phyloP scores from a whole-genome alignment of 1,140 invertebrate species.

The Micrasema minimum region DNA sequence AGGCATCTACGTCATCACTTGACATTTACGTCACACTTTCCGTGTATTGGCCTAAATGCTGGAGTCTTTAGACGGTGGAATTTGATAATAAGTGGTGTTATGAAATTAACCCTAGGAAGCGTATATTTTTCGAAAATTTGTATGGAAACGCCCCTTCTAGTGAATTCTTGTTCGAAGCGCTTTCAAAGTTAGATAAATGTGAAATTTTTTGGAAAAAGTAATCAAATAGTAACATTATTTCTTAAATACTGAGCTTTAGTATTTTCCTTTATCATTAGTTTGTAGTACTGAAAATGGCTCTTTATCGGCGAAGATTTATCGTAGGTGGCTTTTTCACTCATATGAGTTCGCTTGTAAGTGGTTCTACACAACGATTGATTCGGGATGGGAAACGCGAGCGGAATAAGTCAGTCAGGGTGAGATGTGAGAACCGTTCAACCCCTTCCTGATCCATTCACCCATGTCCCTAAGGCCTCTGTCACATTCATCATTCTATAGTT shows the following conservation, averaged over 20 bases:
- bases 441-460: neutral
- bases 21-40: no score
- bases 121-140: no score
- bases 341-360: slow-evolving; percentile 19
- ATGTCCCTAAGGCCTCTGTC: neutral
- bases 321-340: neutral
- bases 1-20: no score
- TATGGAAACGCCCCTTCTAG: no score
- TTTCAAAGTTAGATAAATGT: no score
- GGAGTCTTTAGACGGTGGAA: no score
- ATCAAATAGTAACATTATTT: no score
- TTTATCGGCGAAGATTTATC: neutral
- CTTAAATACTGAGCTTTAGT: neutral
- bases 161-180: no score
- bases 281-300: neutral
- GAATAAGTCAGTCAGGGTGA: slow-evolving; percentile 32
- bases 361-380: slow-evolving; percentile 45
- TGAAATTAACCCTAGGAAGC: no score
- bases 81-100: no score
- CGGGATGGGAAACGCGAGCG: slow-evolving; percentile 46
- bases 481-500: slow-evolving; percentile 19
- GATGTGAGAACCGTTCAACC: neutral
- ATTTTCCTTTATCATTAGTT: neutral
- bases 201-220: no score
- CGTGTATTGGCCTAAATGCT: no score